phyloP scores from a whole-genome alignment of 2,888 invertebrate species.

The Polylopha cassiicola region DNA sequence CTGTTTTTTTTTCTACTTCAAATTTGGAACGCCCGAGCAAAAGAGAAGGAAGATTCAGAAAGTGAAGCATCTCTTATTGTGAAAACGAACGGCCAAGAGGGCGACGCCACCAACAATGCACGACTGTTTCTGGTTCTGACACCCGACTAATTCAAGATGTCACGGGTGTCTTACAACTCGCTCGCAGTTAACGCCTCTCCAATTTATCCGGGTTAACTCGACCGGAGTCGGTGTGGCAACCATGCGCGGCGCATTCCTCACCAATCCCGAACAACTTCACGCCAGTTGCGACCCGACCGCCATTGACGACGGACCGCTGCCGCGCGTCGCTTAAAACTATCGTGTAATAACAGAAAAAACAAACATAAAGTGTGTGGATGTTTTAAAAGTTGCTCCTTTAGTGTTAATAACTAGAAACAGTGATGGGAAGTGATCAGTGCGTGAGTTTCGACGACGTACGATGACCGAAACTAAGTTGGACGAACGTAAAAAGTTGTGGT shows the following conservation, averaged over 20 bases:
- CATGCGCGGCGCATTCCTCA: conserved; percentile 75
- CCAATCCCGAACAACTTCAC: conserved; percentile 69
- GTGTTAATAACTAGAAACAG: too few species aligned
- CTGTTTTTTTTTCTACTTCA: conserved; percentile 60
- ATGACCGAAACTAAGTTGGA: conserved; percentile 69
- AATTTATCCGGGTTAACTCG: conserved; percentile 54
- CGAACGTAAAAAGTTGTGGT: conserved; percentile 64
- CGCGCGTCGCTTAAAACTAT: conserved; percentile 54
- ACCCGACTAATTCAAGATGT: conserved; percentile 49
- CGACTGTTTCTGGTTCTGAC: conserved; percentile 70
- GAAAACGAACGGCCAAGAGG: conserved; percentile 61
- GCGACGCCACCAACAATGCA: conserved; percentile 73
- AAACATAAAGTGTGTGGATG: conserved; percentile 57
- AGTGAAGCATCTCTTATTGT: conserved; percentile 53
- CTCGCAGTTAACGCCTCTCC: conserved; percentile 48
- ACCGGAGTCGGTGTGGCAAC: conserved; percentile 71
- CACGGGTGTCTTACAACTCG: conserved; percentile 47
- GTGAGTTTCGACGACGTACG: conserved; percentile 46
- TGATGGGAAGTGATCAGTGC: conserved; percentile 55
- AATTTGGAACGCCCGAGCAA: conserved; percentile 45
- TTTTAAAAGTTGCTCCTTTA: conserved; percentile 40
- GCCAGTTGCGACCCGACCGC: conserved; percentile 65
- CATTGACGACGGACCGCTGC: conserved; percentile 52
- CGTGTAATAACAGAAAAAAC: conserved; percentile 65
- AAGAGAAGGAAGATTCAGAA: conserved; percentile 59